Evolutionary conservation across 2,113 vertebrate genomes (phyloP).

Genomic region (Dendrocopos noguchii): DNA sequence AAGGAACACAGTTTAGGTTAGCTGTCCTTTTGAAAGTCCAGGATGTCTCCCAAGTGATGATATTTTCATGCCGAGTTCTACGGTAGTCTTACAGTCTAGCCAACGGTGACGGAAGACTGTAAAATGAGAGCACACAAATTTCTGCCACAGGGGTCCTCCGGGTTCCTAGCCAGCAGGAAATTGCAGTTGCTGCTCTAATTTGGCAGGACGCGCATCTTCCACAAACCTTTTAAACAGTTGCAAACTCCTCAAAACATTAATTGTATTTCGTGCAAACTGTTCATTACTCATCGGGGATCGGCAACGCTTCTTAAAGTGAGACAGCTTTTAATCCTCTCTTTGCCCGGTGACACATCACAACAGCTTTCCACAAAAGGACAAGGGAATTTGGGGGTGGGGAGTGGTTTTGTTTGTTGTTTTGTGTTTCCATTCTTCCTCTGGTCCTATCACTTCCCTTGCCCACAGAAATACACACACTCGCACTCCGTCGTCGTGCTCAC

Average conservation of each 20-base stretch:
- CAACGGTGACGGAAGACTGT: background rate
- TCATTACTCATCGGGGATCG: background rate
- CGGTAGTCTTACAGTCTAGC: background rate
- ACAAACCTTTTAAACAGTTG: background rate
- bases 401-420: background rate
- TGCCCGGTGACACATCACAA: background rate
- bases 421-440: background rate
- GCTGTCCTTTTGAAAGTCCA: background rate
- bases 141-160: background rate
- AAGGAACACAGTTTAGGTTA: background rate
- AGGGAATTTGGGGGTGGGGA: no score
- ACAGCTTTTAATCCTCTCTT: background rate
- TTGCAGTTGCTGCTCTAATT: background rate
- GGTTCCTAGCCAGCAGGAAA: background rate
- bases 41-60: background rate
- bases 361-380: background rate
- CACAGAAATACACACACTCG: rapidly evolving
- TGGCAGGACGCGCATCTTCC: background rate
- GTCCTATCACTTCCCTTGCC: background rate
- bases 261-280: background rate
- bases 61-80: background rate
- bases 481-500: no score
- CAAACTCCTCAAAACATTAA: background rate
- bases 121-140: background rate
- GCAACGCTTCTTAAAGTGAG: background rate